phyloP scores from a whole-genome alignment of 1,140 invertebrate genomes.

The Drosophila athabasca region DNA sequence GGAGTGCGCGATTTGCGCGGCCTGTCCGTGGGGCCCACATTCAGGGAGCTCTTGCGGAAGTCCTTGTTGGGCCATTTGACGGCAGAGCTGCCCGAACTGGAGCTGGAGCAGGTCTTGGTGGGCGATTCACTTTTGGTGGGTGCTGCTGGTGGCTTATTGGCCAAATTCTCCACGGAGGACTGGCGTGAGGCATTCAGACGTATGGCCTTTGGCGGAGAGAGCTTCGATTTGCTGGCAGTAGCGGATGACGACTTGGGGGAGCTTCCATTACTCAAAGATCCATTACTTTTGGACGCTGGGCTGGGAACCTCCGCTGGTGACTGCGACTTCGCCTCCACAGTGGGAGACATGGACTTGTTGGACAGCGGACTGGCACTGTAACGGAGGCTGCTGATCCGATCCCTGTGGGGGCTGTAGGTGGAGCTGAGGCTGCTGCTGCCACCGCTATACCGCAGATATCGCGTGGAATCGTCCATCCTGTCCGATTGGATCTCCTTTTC shows the following conservation, averaged over 20 bases:
- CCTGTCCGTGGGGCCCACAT: conserved; percentile 86
- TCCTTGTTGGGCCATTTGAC: conserved; percentile 88
- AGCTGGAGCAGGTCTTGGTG: conserved; percentile 70
- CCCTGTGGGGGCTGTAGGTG: conserved; percentile 88
- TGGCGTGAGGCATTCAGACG: conserved; percentile 67
- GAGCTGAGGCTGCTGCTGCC: conserved; percentile 85
- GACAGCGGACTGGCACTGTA: conserved; percentile 68
- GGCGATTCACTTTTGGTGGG: conserved; percentile 83
- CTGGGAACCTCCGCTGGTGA: not conserved
- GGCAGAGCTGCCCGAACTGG: conserved; percentile 69
- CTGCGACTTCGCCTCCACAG: not conserved
- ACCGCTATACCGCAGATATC: conserved; percentile 85
- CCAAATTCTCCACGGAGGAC: conserved; percentile 72
- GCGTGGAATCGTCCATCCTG: conserved; percentile 86
- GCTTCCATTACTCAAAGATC: conserved; percentile 4
- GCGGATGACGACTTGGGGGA: conserved; percentile 11
- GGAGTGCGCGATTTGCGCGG: conserved; percentile 78
- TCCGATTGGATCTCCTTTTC: conserved; percentile 89
- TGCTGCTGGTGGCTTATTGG: conserved; percentile 85
- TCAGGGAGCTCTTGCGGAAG: conserved; percentile 90
- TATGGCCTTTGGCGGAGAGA: conserved; percentile 71
- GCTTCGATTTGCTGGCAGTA: conserved; percentile 61
- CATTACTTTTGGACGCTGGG: conserved; percentile 60
- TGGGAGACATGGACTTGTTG: not conserved
- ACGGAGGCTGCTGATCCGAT: conserved; percentile 83